phyloP scores from a whole-genome alignment of 1,140 invertebrate genomes.

The Sinonovacula constricta region DNA sequence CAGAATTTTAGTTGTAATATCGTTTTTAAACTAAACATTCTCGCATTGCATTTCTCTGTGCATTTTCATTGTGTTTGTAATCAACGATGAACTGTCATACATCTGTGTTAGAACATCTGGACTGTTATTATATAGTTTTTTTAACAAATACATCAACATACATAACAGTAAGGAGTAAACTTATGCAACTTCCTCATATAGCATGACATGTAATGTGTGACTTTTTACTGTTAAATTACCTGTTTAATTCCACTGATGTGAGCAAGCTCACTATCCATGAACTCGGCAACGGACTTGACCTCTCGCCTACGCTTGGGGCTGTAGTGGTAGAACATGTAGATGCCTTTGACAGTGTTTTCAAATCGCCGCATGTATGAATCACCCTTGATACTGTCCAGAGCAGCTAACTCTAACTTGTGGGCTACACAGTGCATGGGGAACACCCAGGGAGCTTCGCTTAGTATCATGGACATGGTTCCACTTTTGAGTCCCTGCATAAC shows the following conservation, averaged over 20 bases:
- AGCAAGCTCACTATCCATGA: background rate
- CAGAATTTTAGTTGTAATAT: background rate
- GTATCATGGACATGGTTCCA: slow-evolving; percentile 3
- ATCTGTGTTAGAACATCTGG: background rate
- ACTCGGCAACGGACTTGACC: background rate
- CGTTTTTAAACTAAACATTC: background rate
- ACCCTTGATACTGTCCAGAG: slow-evolving; percentile 1
- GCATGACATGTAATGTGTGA: background rate
- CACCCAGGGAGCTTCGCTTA: background rate
- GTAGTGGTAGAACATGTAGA: slow-evolving; percentile 17
- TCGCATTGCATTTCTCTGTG: too few species aligned
- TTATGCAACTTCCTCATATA: background rate
- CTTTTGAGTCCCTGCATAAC: slow-evolving; percentile 16
- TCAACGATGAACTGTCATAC: background rate
- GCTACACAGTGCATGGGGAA: slow-evolving; percentile 16
- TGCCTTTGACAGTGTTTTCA: slow-evolving; percentile 13
- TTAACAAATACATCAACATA: background rate
- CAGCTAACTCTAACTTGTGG: slow-evolving; percentile 27
- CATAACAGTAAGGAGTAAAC: background rate
- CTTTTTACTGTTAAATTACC: background rate
- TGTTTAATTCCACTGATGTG: slow-evolving; percentile 18
- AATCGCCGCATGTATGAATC: slow-evolving; percentile 2
- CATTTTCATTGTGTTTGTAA: too few species aligned
- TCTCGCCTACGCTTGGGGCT: slow-evolving; percentile 10
- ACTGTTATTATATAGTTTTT: background rate